Evolutionary conservation across 2,888 invertebrate genomes (phyloP).

Genomic region (Caenorhabditis plicata): DNA sequence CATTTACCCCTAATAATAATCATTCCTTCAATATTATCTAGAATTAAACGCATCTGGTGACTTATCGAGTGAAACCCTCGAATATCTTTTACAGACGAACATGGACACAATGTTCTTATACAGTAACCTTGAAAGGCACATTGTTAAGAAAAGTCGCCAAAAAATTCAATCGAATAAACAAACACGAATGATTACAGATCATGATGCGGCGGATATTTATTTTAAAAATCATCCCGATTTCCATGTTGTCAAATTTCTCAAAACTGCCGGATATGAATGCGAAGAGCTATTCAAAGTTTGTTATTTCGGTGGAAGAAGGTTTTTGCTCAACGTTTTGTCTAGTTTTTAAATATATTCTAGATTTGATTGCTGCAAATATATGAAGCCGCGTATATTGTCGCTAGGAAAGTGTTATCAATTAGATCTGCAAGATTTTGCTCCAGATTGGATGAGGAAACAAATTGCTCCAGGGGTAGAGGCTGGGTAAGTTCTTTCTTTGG

Average conservation of each 20-base stretch:
- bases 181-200: conserved; percentile 19
- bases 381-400: conserved; percentile 52
- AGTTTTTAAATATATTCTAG: no score
- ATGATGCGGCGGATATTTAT: conserved; percentile 27
- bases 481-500: conserved; percentile 29
- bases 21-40: no score
- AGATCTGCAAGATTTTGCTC: conserved; percentile 37
- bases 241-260: conserved; percentile 32
- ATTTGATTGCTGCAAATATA: conserved; percentile 54
- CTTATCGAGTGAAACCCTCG: conserved; percentile 27
- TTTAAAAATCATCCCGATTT: conserved; percentile 35
- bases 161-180: neutral
- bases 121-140: conserved; percentile 23
- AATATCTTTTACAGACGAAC: conserved; percentile 43
- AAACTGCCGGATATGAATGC: conserved; percentile 46
- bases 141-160: conserved; percentile 16
- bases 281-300: conserved; percentile 49
- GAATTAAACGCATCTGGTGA: conserved; percentile 38
- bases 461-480: conserved; percentile 53
- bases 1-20: no score
- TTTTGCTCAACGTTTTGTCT: no score
- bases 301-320: conserved; percentile 49
- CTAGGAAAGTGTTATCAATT: conserved; percentile 56
- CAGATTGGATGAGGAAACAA: conserved; percentile 54
- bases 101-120: conserved; percentile 35